phyloP scores from a whole-genome alignment of 2,113 vertebrate genomes.

The Cercocebus atys region DNA sequence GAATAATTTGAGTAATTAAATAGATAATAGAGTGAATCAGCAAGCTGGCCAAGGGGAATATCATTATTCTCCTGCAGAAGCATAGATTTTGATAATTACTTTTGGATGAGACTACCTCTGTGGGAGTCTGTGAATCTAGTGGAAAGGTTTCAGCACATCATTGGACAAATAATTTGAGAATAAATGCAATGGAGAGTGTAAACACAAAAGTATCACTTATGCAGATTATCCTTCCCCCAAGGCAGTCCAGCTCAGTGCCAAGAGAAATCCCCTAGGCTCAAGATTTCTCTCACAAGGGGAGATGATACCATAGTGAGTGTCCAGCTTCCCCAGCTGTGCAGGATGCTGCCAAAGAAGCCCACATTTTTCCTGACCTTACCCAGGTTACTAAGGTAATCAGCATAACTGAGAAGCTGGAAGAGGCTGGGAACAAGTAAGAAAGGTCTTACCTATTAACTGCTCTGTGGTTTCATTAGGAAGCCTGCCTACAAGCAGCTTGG shows the following conservation, averaged over 20 bases:
- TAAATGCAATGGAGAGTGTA: background rate
- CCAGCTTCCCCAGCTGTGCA: background rate
- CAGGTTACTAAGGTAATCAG: background rate
- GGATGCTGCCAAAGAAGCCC: background rate
- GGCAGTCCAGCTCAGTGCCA: background rate
- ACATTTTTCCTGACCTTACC: background rate
- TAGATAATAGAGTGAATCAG: background rate
- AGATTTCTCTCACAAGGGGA: background rate
- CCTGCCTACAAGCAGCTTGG: background rate
- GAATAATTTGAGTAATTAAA: background rate
- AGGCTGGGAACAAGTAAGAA: too few species aligned
- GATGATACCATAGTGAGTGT: background rate
- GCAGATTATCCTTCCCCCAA: background rate
- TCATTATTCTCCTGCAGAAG: background rate
- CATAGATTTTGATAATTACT: background rate
- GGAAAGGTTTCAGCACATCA: background rate
- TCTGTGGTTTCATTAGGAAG: background rate
- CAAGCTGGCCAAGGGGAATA: background rate
- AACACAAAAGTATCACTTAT: background rate
- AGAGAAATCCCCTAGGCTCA: background rate
- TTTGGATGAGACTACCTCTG: background rate
- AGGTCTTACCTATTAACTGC: background rate
- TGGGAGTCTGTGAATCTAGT: background rate
- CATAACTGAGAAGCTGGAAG: background rate
- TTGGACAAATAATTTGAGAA: background rate